Evolutionary conservation across 2,113 vertebrate genomes (phyloP), one percentile per base, ranked within the genome.

Genomic region (Ia io): DNA sequence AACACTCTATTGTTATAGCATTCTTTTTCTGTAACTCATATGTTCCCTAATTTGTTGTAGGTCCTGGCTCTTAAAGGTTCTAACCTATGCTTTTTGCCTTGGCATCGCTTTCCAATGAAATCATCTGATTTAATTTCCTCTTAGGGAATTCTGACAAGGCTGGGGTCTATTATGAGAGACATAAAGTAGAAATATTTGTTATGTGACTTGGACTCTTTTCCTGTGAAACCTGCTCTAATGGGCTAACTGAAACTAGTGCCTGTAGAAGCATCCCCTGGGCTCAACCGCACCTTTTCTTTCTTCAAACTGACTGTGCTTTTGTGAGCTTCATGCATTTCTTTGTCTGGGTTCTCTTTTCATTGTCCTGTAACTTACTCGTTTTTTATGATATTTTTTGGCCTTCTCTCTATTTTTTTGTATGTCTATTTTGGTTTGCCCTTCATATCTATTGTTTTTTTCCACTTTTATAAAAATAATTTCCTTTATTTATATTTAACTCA

Each of bases 151-250:
- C 84, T 69, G 71, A 88, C 80, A 90, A 93, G 25, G 3, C 59
- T 61, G 5, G 25, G 63, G 20, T 92, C 63, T 96, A 47, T 92
- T 90, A 92, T 82, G 20, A 79, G 93, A 90, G 49, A 84, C 56
- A 92, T 84, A 93, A 91, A 95, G 42, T 79, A 88, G 82, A 95
- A 90, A 90, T 94, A 90, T 95, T 97, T 95, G 76, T 87, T 90
- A 73, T 88, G 61, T 88, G 85, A 49, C 59, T 91, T 73, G 44
- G 71, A 96, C 71, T 71, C 70, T 87, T 87, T 90, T 90, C 11
- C 70, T 95, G 35, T 95, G 90, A 93, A 97, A 87, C 42, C 44
- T 80, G 63, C 65, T 90, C 1, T 84, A 95, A 95, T 84, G n/a
- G 79, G 10, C n/a, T 79, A 76, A 87, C 84, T 59, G 82, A 91